phyloP scores from a whole-genome alignment of 1,140 invertebrate genomes.

The Mactra quadrangularis region DNA sequence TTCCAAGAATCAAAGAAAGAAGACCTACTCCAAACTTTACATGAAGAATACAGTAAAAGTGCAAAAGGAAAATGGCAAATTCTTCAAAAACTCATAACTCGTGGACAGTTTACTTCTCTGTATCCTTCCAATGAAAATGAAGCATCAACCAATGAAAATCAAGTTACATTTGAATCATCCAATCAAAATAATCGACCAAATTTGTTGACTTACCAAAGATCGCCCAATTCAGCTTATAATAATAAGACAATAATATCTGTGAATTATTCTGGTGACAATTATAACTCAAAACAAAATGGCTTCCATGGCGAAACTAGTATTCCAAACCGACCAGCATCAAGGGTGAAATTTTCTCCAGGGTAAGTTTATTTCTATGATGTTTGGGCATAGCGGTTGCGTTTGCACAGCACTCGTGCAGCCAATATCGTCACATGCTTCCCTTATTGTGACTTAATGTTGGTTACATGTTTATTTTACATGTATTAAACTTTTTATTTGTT shows the following conservation, averaged over 20 bases:
- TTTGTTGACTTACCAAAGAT: not conserved
- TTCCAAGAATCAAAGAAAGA: slow-evolving; percentile 35
- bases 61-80: slow-evolving; percentile 50
- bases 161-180: not conserved
- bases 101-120: slow-evolving; percentile 1
- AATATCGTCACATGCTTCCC: too few species aligned
- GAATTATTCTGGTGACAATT: slow-evolving; percentile 5
- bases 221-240: not conserved
- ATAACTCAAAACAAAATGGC: slow-evolving; percentile 13
- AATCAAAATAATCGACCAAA: not conserved
- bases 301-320: not conserved
- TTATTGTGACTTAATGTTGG: too few species aligned
- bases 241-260: slow-evolving; percentile 27
- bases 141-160: not conserved
- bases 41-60: slow-evolving; percentile 37
- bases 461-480: too few species aligned
- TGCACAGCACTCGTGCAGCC: too few species aligned
- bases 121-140: not conserved
- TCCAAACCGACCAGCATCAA: not conserved
- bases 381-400: too few species aligned
- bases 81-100: slow-evolving; percentile 30
- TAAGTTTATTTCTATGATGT: not conserved
- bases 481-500: too few species aligned
- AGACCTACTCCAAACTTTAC: slow-evolving; percentile 25
- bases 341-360: slow-evolving; percentile 36